Conservation (phyloP, 2,797 vertebrate species). For the Neostethus bicornis region DNA sequence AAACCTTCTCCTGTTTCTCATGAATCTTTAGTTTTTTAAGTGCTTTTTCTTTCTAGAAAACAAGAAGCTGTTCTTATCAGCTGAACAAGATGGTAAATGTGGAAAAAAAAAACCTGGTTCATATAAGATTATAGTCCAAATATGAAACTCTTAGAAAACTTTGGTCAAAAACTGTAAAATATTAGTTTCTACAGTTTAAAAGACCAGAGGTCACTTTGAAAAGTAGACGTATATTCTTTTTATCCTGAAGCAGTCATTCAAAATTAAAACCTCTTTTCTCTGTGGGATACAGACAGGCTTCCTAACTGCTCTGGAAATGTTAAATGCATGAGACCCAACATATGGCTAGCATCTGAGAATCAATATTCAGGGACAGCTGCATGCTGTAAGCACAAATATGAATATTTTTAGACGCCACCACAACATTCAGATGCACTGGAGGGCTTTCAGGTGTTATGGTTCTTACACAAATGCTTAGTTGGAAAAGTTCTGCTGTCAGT, state of each 20-base stretch:
- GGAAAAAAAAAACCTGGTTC: neutral
- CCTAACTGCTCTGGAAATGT: slow-evolving; percentile 39
- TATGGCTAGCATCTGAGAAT: slow-evolving; percentile 50
- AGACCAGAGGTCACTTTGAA: slow-evolving; percentile 18
- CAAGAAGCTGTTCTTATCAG: no score
- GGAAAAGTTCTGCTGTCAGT: slow-evolving; percentile 22
- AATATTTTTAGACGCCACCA: slow-evolving; percentile 55
- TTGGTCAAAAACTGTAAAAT: slow-evolving; percentile 1
- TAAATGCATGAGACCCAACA: slow-evolving; percentile 60
- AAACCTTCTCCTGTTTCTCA: no score
- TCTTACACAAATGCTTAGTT: slow-evolving; percentile 14
- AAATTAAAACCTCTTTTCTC: slow-evolving; percentile 37
- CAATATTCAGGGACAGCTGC: slow-evolving; percentile 57
- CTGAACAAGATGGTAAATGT: no score
- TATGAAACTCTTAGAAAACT: slow-evolving; percentile 5
- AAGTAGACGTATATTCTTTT: slow-evolving; percentile 7
- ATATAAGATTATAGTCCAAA: neutral
- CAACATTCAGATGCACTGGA: slow-evolving; percentile 42
- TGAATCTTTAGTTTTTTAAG: no score
- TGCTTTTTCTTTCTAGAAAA: no score
- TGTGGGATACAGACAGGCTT: slow-evolving; percentile 24
- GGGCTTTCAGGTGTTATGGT: slow-evolving; percentile 7
- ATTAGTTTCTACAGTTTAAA: neutral
- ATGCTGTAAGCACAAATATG: slow-evolving; percentile 25
- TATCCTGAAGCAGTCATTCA: slow-evolving; percentile 35